Base-by-base conservation (phyloP, 2,888 invertebrate species). In the Oithona nana region DNA sequence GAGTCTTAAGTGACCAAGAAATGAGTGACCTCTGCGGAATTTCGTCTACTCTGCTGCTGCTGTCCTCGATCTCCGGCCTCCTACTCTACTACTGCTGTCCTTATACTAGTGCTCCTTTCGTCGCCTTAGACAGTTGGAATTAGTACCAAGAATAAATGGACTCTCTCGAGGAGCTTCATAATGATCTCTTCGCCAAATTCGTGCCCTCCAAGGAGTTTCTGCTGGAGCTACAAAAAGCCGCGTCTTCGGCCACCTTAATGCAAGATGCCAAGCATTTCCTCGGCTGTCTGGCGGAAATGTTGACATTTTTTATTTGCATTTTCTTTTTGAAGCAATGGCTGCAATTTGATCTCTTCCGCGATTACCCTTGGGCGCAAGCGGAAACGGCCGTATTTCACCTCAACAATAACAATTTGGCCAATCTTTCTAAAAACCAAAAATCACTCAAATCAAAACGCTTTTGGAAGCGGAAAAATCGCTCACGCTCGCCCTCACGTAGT, bases 221-320 rank as follows among this genome's bases (percentile, higher is more conserved):
- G 39, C 16, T 39, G 6, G 39, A 39, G 16, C 8, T 39, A 16
- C 39, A 6, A 39, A 39, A 39, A 39, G 39, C 6, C n/a, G n/a
- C n/a, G n/a, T 22, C 50, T 20, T 20, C 50, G 54, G 24, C 54
- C 54, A 54, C 54, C 54, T 20, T 54, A 26, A 54, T 20, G 13
- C 54, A 26, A 24, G 24, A 24, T 3, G 13, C 26, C 13, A 16
- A 13, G 26, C 54, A 54, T 54, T 54, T 54, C 26, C 54, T 54
- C 24, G 26, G 13, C 26, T 54, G 54, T 26, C 22, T 54, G 24
- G 13, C 26, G 24, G 54, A 54, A 26, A 54, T 54, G 54, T 54
- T 54, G 54, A 26, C 54, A 20, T 24, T 54, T 54, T 54, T 54
- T 16, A 24, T 54, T 26, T 54, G 54, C 26, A 54, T 54, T 54